Conservation (phyloP, 1,140 invertebrate species). For the Drosophila nasuta region DNA sequence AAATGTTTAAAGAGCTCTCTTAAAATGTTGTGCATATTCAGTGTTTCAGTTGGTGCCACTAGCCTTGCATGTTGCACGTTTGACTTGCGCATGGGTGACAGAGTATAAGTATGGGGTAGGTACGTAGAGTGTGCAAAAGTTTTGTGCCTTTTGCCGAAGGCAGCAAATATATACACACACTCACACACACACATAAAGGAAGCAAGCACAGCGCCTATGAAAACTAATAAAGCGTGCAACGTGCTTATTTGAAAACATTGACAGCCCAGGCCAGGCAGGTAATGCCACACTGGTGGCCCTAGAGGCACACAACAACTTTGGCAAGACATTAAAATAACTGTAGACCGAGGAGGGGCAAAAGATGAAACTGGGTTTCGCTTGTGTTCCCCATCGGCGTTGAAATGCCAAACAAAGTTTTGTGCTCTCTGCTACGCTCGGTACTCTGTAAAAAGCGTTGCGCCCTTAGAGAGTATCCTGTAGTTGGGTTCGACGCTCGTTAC, state of each 20-base stretch:
- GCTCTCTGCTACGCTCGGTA: background rate
- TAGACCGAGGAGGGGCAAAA: background rate
- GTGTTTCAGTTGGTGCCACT: slow-evolving; percentile 35
- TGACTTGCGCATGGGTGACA: slow-evolving; percentile 74
- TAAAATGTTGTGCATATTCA: slow-evolving; percentile 61
- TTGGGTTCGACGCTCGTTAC: background rate
- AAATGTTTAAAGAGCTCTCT: slow-evolving; percentile 22
- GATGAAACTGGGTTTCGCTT: slow-evolving; percentile 16
- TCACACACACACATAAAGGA: slow-evolving; percentile 1
- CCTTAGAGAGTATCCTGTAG: slow-evolving; percentile 14
- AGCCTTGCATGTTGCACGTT: slow-evolving; percentile 72
- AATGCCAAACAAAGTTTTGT: slow-evolving; percentile 16
- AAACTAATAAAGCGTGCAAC: slow-evolving; percentile 83
- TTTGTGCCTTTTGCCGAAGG: slow-evolving; percentile 55
- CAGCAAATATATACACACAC: slow-evolving; percentile 15
- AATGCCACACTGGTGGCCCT: slow-evolving; percentile 15
- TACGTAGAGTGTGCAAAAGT: slow-evolving; percentile 40
- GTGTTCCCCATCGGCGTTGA: slow-evolving; percentile 3
- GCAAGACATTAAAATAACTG: slow-evolving; percentile 41
- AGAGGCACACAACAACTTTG: slow-evolving; percentile 38
- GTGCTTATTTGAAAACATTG: slow-evolving; percentile 81
- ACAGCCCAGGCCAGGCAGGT: slow-evolving; percentile 14
- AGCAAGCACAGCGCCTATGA: slow-evolving; percentile 63
- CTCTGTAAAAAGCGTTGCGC: background rate
- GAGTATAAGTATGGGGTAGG: slow-evolving; percentile 5